phyloP scores from a whole-genome alignment of 1,140 invertebrate genomes.

The Brachionus rubens region DNA sequence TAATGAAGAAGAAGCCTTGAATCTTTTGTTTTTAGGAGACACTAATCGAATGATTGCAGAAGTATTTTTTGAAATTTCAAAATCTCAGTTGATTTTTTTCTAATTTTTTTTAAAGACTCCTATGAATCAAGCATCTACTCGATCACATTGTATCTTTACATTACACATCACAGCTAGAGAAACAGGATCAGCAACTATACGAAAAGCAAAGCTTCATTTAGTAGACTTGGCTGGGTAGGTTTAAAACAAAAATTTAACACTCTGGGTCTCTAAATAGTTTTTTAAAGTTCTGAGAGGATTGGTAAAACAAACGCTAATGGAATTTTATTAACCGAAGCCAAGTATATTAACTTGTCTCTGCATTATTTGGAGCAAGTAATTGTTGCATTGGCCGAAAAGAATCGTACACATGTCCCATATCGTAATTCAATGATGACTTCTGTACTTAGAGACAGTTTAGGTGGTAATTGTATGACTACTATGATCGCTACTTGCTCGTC shows the following conservation, averaged over 20 bases:
- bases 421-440: conserved; percentile 68
- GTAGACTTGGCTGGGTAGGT: conserved; percentile 68
- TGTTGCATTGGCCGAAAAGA: conserved; percentile 65
- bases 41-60: conserved; percentile 67
- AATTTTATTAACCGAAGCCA: conserved; percentile 65
- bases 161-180: conserved; percentile 64
- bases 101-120: conserved; percentile 61
- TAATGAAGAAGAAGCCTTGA: conserved; percentile 66
- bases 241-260: background rate
- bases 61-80: conserved; percentile 50
- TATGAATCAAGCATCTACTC: conserved; percentile 68
- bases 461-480: conserved; percentile 68
- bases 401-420: conserved; percentile 66
- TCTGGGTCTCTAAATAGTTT: no score
- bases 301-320: conserved; percentile 62
- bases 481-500: conserved; percentile 68
- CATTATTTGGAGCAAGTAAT: conserved; percentile 71
- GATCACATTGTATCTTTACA: conserved; percentile 70
- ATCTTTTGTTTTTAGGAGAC: conserved; percentile 66
- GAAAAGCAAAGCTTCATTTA: conserved; percentile 66
- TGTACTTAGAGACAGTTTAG: conserved; percentile 67
- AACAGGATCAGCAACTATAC: conserved; percentile 60
- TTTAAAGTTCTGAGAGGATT: conserved; percentile 61
- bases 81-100: background rate
- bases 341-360: conserved; percentile 68